Evolutionary conservation across 2,113 vertebrate species (phyloP).

Genomic region (Oplegnathus fasciatus): DNA sequence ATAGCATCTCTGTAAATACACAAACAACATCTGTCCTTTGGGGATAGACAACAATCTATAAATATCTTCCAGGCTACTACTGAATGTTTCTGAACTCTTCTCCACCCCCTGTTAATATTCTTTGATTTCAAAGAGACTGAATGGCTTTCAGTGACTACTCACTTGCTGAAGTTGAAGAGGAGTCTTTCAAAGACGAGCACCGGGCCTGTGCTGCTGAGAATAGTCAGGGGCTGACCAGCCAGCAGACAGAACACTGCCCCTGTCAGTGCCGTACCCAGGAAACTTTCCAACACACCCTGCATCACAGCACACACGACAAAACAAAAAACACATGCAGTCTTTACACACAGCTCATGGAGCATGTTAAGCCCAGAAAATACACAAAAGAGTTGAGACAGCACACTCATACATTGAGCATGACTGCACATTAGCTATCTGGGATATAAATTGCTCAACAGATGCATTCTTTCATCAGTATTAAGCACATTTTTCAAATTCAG

Average conservation of each 20-base stretch:
- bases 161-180: constrained; percentile 98
- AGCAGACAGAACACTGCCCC: constrained; percentile 94
- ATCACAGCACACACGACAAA: constrained; percentile 29
- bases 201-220: constrained; percentile 97
- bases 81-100: background rate
- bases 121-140: background rate
- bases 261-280: constrained; percentile 93
- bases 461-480: background rate
- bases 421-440: background rate
- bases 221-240: constrained; percentile 95
- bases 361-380: too few species aligned
- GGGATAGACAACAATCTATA: background rate
- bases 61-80: constrained; percentile 7
- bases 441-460: background rate
- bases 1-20: background rate
- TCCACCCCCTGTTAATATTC: background rate
- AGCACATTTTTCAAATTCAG: background rate
- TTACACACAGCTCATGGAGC: background rate
- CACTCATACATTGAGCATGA: background rate
- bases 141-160: constrained; percentile 44
- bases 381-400: background rate
- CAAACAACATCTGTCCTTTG: constrained; percentile 10
- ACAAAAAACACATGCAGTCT: background rate
- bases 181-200: constrained; percentile 97
- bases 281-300: constrained; percentile 97